Evolutionary conservation across 2,113 vertebrate genomes (phyloP).

Genomic region (Onychorhynchus coronatus): DNA sequence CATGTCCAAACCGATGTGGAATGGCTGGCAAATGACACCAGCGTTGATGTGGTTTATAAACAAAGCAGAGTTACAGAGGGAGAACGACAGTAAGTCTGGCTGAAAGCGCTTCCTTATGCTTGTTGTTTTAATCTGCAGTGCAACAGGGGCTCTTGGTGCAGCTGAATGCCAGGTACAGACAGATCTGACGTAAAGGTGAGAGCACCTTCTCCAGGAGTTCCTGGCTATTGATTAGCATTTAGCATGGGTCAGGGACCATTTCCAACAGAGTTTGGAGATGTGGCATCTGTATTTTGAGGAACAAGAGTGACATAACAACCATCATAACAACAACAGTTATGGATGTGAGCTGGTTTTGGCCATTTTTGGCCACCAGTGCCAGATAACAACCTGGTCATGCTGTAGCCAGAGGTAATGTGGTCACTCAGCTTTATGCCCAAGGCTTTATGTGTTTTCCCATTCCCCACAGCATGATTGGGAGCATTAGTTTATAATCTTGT

Average conservation of each 20-base stretch:
- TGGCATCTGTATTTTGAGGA: not conserved
- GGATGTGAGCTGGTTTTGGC: not conserved
- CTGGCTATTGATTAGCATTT: not conserved
- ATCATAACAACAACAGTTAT: not conserved
- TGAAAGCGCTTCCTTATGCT: not conserved
- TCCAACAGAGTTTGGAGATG: not conserved
- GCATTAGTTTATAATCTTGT: not conserved
- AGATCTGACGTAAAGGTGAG: not conserved
- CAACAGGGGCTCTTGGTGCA: not conserved
- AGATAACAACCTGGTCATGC: not conserved
- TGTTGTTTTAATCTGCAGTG: not conserved
- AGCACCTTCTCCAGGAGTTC: not conserved
- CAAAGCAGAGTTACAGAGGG: conserved; percentile 66
- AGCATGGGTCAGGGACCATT: not conserved
- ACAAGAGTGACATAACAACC: no score
- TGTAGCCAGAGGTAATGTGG: not conserved
- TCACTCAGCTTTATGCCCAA: not conserved
- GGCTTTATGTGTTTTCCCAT: not conserved
- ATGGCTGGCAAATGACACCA: conserved; percentile 73
- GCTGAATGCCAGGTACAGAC: not conserved
- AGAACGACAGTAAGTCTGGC: conserved; percentile 64
- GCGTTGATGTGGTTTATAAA: conserved; percentile 13
- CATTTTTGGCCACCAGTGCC: not conserved
- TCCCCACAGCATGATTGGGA: not conserved
- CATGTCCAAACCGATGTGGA: conserved; percentile 25